Evolutionary conservation across 2,888 invertebrate genomes (phyloP).

Genomic region (Cosmia pyralina): DNA sequence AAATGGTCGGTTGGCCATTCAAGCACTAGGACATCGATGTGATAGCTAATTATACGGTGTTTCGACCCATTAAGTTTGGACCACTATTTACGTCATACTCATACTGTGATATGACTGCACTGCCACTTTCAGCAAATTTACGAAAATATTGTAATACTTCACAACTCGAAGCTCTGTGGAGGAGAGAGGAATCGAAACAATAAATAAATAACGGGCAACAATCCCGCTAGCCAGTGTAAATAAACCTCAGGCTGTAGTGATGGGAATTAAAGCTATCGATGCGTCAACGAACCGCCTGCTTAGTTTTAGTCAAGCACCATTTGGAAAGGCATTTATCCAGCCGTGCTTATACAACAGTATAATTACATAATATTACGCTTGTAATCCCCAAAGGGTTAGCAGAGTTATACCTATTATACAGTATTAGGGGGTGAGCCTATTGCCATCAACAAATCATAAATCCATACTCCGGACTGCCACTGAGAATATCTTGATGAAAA

Average conservation of each 20-base stretch:
- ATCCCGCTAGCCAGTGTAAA: constrained; percentile 4
- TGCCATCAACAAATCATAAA: background rate
- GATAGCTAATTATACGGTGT: too few relatives aligned
- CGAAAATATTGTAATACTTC: constrained; percentile 22
- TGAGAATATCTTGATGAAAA: background rate
- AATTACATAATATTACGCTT: background rate
- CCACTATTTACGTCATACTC: too few relatives aligned
- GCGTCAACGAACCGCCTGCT: constrained; percentile 12
- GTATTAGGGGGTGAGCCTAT: background rate
- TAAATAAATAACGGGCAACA: constrained; percentile 30
- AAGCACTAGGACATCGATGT: too few relatives aligned
- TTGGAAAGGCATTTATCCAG: constrained; percentile 9
- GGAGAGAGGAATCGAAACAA: background rate
- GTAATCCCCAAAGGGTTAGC: background rate
- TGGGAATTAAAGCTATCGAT: constrained; percentile 16
- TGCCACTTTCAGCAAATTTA: too few relatives aligned
- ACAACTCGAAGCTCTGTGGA: constrained; percentile 5
- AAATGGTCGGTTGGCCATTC: too few relatives aligned
- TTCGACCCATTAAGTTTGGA: too few relatives aligned
- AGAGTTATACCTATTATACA: background rate
- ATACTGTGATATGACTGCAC: too few relatives aligned
- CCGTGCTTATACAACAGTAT: background rate
- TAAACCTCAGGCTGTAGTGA: constrained; percentile 18
- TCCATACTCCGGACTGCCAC: background rate
- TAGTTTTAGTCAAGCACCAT: background rate